phyloP scores from a whole-genome alignment of 2,888 invertebrate genomes.

The Euzophera pinguis region DNA sequence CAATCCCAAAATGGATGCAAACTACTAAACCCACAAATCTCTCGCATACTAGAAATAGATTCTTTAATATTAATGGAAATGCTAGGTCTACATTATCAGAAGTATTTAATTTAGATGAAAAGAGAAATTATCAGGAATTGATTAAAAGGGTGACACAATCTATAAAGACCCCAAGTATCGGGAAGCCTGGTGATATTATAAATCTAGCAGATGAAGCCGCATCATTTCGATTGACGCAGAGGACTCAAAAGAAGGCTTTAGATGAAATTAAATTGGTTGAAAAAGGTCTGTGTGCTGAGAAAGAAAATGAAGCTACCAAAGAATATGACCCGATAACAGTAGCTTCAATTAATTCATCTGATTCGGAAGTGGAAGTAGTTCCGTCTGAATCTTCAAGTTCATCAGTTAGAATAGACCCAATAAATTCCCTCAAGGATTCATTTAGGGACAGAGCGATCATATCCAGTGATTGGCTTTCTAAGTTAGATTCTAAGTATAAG shows the following conservation, averaged over 20 bases:
- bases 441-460: conserved; percentile 72
- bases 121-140: conserved; percentile 76
- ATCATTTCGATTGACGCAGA: conserved; percentile 52
- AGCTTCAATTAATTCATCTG: conserved; percentile 68
- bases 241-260: conserved; percentile 52
- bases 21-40: conserved; percentile 42
- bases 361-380: conserved; percentile 65
- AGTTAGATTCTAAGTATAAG: conserved; percentile 69
- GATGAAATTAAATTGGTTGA: conserved; percentile 58
- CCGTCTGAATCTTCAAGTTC: conserved; percentile 67
- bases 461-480: conserved; percentile 75
- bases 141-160: conserved; percentile 59
- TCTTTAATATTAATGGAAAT: conserved; percentile 52
- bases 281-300: conserved; percentile 41
- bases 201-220: conserved; percentile 59
- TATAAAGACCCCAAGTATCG: conserved; percentile 38
- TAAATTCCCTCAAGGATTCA: conserved; percentile 80
- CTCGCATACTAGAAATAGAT: conserved; percentile 43
- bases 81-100: conserved; percentile 61
- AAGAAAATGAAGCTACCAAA: conserved; percentile 43
- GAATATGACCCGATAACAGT: conserved; percentile 70
- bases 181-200: conserved; percentile 47
- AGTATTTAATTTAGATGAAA: conserved; percentile 79
- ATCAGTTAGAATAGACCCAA: conserved; percentile 53
- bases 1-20: conserved; percentile 59